Base-by-base conservation (phyloP, 2,113 vertebrate genomes). In the Charadrius vociferus region DNA sequence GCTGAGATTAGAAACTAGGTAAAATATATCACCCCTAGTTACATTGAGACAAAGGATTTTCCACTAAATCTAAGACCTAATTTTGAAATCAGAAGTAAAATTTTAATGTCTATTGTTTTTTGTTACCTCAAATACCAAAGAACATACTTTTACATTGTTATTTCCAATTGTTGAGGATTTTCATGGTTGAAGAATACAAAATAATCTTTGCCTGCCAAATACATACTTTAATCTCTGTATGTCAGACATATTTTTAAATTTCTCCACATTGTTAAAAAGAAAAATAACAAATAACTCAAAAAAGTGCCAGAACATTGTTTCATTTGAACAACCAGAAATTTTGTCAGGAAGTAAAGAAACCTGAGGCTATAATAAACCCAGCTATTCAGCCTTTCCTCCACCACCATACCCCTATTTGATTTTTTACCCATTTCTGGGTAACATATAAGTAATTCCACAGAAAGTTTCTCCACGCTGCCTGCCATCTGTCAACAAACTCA, bases 401-500 rank as follows among this genome's bases (percentile, higher is more conserved):
- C 65, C 17, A 41, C 65, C 5, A 3, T 72, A 73, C 5, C n/a
- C 8, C 30, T 89, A 93, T 95, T 94, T 55, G 68, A 78, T 95
- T 94, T 96, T 93, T 94, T 63, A 71, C 71, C 56, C 12, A 59
- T 96, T 96, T 94, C 92, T 78, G 84, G 68, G 56, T 95, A 93
- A 77, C 50, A 41, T 90, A 55, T 81, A 97, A 95, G 94, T 77
- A 97, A 90, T 90, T 97, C 83, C 55, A 92, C 72, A 82, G 58
- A 96, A 96, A 90, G 90, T 97, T 97, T 96, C 83, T 96, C 87
- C 86, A 68, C 7, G 4, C 95, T 88, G 61, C 81, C 83, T 97
- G 94, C 95, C 92, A 96, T 97, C 96, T 98, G 96, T 96, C 92
- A 97, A 82, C 84, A 97, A 96, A 97, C 90, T 97, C 68, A 96